Percentiles rank a stretch among this genome's conserved stretches.
These are phyloP conservation scores for Incurvaria masculella DNA, from an alignment of 2,888 invertebrate genomes.

Conservation along the genomic window DNA sequence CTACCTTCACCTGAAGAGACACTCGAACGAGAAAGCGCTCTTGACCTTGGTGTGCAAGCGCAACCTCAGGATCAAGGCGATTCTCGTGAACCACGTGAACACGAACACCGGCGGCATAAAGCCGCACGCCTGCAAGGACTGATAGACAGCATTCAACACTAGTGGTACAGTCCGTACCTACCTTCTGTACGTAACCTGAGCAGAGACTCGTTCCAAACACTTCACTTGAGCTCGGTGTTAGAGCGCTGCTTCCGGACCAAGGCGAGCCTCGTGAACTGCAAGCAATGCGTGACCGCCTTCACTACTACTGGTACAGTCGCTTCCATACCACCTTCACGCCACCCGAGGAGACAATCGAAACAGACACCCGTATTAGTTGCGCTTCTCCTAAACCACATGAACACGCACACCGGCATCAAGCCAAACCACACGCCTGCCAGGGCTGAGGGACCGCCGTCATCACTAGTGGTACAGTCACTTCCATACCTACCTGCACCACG, in stretches of 20 bases:
- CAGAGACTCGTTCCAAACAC: too few species aligned
- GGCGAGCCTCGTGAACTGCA: slow-evolving; percentile 90
- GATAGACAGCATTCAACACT: slow-evolving; percentile 85
- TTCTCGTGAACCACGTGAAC: slow-evolving; percentile 93
- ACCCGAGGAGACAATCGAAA: too few species aligned
- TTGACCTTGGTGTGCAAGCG: slow-evolving; percentile 92
- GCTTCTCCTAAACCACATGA: slow-evolving; percentile 92
- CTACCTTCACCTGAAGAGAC: slow-evolving; percentile 93
- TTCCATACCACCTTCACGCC: too few species aligned
- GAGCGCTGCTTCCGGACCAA: slow-evolving; percentile 93
- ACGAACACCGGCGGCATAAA: slow-evolving; percentile 95
- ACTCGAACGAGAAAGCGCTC: slow-evolving; percentile 91
- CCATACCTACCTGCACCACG: slow-evolving; percentile 76
- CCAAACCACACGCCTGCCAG: slow-evolving; percentile 88
- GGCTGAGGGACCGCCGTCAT: slow-evolving; percentile 86
- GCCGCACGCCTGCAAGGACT: slow-evolving; percentile 86
- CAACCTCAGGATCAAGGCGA: slow-evolving; percentile 90
- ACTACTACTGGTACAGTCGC: slow-evolving; percentile 92
- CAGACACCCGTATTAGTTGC: too few species aligned
- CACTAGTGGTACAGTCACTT: slow-evolving; percentile 67
- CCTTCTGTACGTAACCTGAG: too few species aligned
- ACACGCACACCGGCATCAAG: slow-evolving; percentile 94
- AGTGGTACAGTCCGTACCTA: slow-evolving; percentile 72
- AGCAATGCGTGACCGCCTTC: slow-evolving; percentile 83
- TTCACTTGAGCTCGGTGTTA: slow-evolving; percentile 91